These are phyloP conservation scores for Eupithecia dodoneata DNA, from an alignment of 2,888 invertebrate species.

Conservation along the genomic window DNA sequence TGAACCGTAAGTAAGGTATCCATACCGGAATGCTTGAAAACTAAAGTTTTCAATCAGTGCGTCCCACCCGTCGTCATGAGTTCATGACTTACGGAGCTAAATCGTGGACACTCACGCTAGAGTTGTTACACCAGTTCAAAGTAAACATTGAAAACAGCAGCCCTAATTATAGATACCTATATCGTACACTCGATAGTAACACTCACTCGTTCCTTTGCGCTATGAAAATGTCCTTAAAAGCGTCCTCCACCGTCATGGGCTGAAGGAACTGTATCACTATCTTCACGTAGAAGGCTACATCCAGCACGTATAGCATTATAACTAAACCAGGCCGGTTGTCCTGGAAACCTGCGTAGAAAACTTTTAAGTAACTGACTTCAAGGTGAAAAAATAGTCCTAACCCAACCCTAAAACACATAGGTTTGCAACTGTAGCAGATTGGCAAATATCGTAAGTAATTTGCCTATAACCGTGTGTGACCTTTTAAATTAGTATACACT, in stretches of 20 bases:
- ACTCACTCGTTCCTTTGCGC: slow-evolving; percentile 56
- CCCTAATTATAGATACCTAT: background rate
- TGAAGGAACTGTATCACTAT: slow-evolving; percentile 57
- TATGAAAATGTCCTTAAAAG: slow-evolving; percentile 44
- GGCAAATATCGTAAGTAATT: slow-evolving; percentile 22
- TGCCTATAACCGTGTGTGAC: slow-evolving; percentile 20
- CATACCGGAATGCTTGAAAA: too few relatives aligned
- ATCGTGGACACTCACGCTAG: too few relatives aligned
- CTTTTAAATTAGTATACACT: slow-evolving; percentile 24
- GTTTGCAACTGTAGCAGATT: slow-evolving; percentile 13
- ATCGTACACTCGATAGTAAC: background rate
- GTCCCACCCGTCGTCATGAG: too few relatives aligned
- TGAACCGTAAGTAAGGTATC: too few relatives aligned
- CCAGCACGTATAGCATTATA: slow-evolving; percentile 57
- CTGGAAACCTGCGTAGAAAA: slow-evolving; percentile 71
- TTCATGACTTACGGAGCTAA: too few relatives aligned
- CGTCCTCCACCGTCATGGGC: slow-evolving; percentile 50
- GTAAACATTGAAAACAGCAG: too few relatives aligned
- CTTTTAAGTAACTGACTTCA: background rate
- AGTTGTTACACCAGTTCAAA: too few relatives aligned
- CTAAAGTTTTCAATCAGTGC: too few relatives aligned
- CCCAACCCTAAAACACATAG: slow-evolving; percentile 21
- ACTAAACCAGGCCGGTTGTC: slow-evolving; percentile 57
- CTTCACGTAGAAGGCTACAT: slow-evolving; percentile 62
- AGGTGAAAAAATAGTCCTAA: background rate